Conservation (phyloP, 2,888 invertebrate species). For the Temnothorax ravouxi region DNA sequence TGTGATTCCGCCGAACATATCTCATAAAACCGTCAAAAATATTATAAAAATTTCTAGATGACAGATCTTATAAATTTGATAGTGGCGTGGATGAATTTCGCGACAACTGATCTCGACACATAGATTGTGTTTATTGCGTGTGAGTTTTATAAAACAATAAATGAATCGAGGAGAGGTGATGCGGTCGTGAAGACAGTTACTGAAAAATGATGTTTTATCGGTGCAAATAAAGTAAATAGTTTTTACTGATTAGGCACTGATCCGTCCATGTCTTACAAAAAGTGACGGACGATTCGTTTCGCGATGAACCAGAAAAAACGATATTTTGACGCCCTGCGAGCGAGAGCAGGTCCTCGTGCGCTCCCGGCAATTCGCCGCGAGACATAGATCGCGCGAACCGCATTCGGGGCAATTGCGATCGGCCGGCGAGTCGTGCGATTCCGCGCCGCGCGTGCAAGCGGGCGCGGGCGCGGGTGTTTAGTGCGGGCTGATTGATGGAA, state of each 20-base stretch:
- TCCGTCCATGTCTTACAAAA: slow-evolving; percentile 21
- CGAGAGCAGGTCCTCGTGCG: neutral
- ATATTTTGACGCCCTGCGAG: slow-evolving; percentile 16
- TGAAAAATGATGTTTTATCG: neutral
- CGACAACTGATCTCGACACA: neutral
- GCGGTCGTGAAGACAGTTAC: neutral
- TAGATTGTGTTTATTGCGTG: neutral
- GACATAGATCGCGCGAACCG: slow-evolving; percentile 63
- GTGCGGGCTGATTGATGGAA: slow-evolving; percentile 85
- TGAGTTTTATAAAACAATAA: neutral
- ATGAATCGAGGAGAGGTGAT: neutral
- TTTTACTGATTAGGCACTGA: neutral
- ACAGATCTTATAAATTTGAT: neutral
- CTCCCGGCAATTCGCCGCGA: slow-evolving; percentile 48
- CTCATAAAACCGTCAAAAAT: neutral
- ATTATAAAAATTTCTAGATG: neutral
- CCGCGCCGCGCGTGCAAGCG: slow-evolving; percentile 39
- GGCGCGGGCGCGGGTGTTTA: slow-evolving; percentile 80
- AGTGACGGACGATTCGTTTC: neutral
- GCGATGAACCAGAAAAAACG: neutral
- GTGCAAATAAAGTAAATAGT: neutral
- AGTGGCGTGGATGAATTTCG: neutral
- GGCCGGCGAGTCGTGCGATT: slow-evolving; percentile 54
- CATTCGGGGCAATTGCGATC: slow-evolving; percentile 64
- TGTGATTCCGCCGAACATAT: neutral